A percentile compares a stretch with the other conserved stretches of the same genome.
These are phyloP conservation scores for Zonitis immaculata DNA, from an alignment of 2,888 invertebrate species.

Conservation along the genomic window DNA sequence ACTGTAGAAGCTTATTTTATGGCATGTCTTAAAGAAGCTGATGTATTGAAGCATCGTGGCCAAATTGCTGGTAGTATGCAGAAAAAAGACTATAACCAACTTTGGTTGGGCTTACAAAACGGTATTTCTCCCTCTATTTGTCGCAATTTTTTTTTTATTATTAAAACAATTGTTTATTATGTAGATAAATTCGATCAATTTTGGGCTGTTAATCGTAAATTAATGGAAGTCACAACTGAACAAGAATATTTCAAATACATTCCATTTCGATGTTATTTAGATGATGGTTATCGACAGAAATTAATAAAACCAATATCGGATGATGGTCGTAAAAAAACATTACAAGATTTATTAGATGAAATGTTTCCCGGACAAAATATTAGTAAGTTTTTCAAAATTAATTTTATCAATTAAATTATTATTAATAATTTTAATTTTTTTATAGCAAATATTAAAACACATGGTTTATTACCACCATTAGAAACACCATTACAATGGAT, in stretches of 20 bases:
- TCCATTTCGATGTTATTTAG: constrained; percentile 77
- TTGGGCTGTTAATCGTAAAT: constrained; percentile 92
- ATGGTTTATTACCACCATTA: constrained; percentile 81
- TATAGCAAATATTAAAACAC: constrained; percentile 76
- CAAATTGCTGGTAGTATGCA: constrained; percentile 88
- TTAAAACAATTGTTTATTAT: no score
- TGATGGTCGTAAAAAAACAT: constrained; percentile 67
- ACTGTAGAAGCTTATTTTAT: constrained; percentile 91
- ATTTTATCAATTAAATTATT: no score
- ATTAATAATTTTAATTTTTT: no score
- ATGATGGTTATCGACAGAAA: constrained; percentile 69
- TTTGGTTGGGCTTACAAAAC: constrained; percentile 92
- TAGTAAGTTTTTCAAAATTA: no score
- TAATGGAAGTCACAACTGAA: constrained; percentile 84
- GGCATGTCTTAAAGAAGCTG: constrained; percentile 95
- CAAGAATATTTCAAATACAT: constrained; percentile 83
- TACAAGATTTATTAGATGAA: constrained; percentile 67
- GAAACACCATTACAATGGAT: constrained; percentile 96
- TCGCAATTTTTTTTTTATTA: not conserved
- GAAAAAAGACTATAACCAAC: constrained; percentile 92
- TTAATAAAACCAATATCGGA: constrained; percentile 70
- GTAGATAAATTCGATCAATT: constrained; percentile 98
- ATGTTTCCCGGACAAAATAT: constrained; percentile 59
- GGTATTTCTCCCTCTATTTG: no score
- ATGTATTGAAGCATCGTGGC: constrained; percentile 92